Evolutionary conservation across 2,888 invertebrate genomes (phyloP).

Genomic region (Drosophila paracracens): DNA sequence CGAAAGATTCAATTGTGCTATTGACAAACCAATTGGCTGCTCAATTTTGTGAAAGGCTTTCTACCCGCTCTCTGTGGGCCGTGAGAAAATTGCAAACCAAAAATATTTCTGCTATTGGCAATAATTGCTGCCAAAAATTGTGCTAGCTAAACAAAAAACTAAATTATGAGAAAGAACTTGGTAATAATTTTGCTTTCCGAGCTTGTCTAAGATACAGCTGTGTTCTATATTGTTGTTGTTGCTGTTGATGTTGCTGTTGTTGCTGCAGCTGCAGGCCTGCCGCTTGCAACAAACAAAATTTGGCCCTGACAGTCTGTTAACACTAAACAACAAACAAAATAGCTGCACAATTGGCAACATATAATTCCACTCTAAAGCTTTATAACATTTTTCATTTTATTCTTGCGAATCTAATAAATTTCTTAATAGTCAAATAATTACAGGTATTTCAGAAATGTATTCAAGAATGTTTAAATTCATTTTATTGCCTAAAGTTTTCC

Average conservation of each 20-base stretch:
- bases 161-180: conserved; percentile 58
- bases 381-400: not conserved
- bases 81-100: conserved; percentile 75
- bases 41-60: conserved; percentile 64
- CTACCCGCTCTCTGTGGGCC: conserved; percentile 47
- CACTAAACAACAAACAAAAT: conserved; percentile 44
- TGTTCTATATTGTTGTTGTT: conserved; percentile 69
- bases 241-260: conserved; percentile 34
- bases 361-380: not conserved
- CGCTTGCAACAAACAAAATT: conserved; percentile 60
- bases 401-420: not conserved
- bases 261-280: conserved; percentile 60
- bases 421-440: not conserved
- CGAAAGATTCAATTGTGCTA: conserved; percentile 71
- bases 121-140: conserved; percentile 67
- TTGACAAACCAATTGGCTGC: conserved; percentile 76
- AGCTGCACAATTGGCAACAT: not conserved
- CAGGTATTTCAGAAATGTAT: not conserved
- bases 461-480: not conserved
- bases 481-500: not conserved
- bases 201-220: conserved; percentile 63
- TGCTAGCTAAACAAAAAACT: conserved; percentile 39
- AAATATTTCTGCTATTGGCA: conserved; percentile 73
- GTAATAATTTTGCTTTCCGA: conserved; percentile 54
- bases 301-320: conserved; percentile 65